Evolutionary conservation across 1,140 invertebrate genomes (phyloP), one percentile per base, ranked within the genome.

Genomic region (Drosophila nikananu): DNA sequence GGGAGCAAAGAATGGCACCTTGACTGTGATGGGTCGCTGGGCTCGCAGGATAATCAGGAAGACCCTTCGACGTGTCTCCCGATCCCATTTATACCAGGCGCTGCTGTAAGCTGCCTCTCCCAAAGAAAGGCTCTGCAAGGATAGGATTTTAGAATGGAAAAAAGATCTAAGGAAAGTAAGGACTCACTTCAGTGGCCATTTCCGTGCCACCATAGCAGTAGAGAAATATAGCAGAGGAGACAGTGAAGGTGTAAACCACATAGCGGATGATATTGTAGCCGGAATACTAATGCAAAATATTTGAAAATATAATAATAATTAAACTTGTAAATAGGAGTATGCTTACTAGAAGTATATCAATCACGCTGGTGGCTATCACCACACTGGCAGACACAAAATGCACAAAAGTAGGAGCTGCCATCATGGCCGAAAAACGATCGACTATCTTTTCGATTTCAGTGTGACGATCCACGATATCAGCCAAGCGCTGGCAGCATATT

Each of bases 181-280:
- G 15, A 51, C 72, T 46, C 46, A 87, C 83, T 46, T 81, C 76
- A 4, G 59, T 60, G 9, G 80, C 66, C 80, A 86, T 77, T 51
- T 82, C 75, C 0, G 80, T 83, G 35, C 83, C 83, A 1, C 83
- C 83, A 12, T 87, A 83, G 39, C 83, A 86, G 49, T 86, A 86
- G 1, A 80, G 80, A 9, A 73, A 73, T 21, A 86, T 71, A 9
- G 76, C 65, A 9, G 71, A 77, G 46, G 58, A 65, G 7, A 86
- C 83, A 0, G 83, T 73, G 23, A 55, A 59, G 3, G 71, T 66
- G 7, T 86, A 87, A 0, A 86, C 70, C 52, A 86, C 76, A 41
- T 86, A 86, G n/a, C 83, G 80, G 9, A 86, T 83, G 35, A 86
- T 86, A 46, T 83, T 86, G 15, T 77, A 83, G 51, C 83, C 83